phyloP scores from a whole-genome alignment of 2,888 invertebrate genomes.

The Oithona nana region DNA sequence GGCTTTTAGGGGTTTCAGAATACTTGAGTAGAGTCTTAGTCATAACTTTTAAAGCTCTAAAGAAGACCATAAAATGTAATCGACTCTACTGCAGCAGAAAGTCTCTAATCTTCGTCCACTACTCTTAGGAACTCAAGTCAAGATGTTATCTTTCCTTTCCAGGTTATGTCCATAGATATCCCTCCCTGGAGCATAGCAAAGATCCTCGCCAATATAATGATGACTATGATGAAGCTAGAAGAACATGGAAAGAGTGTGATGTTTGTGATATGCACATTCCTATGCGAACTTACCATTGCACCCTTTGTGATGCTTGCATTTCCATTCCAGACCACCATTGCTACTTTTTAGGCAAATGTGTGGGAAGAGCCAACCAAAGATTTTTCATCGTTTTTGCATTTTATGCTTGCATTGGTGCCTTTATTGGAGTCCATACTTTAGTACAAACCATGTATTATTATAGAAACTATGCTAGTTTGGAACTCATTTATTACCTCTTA shows the following conservation, averaged over 20 bases:
- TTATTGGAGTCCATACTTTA: neutral
- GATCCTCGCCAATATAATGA: neutral
- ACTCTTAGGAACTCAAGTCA: too few relatives aligned
- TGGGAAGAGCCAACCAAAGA: neutral
- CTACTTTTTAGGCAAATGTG: constrained; percentile 8
- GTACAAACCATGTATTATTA: neutral
- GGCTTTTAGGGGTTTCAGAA: too few relatives aligned
- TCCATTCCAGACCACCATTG: constrained; percentile 1
- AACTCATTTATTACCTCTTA: neutral
- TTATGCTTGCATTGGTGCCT: neutral
- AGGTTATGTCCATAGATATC: constrained; percentile 8
- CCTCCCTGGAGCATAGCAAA: neutral
- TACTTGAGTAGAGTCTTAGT: too few relatives aligned
- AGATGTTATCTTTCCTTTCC: too few relatives aligned
- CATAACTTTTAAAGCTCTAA: too few relatives aligned
- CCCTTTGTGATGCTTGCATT: neutral
- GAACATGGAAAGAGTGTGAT: constrained; percentile 2
- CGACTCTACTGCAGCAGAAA: too few relatives aligned
- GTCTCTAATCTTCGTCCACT: too few relatives aligned
- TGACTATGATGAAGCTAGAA: neutral
- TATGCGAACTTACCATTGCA: neutral
- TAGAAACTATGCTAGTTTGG: neutral
- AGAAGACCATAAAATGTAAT: too few relatives aligned
- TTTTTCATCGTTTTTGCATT: neutral
- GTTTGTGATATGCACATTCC: constrained; percentile 6